Percentiles rank a stretch among this genome's conserved stretches.
These are phyloP conservation scores for Pitta sordida DNA, from an alignment of 2,113 vertebrate genomes.

Conservation along the genomic window DNA sequence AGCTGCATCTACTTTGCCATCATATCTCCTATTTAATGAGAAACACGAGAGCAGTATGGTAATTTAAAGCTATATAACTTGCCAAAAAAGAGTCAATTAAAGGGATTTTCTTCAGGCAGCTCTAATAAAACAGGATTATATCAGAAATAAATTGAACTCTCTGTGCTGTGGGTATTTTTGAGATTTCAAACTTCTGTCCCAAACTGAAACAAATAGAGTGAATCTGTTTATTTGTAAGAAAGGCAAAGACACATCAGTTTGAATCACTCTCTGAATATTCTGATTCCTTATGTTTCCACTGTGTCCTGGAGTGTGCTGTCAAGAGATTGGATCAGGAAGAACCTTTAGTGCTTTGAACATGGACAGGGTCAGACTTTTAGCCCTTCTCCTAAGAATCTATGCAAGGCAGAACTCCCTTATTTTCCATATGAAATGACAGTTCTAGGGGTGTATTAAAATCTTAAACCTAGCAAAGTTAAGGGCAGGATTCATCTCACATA, in stretches of 20 bases:
- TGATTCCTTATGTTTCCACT: not conserved
- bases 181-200: not conserved
- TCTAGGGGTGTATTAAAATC: not conserved
- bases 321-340: not conserved
- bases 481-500: not conserved
- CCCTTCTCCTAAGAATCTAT: not conserved
- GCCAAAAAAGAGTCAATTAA: slow-evolving; percentile 23
- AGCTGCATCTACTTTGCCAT: slow-evolving; percentile 31
- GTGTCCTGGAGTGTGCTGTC: not conserved
- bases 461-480: not conserved
- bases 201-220: not conserved
- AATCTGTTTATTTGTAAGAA: not conserved
- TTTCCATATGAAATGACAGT: not conserved
- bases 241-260: not conserved
- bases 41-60: not conserved
- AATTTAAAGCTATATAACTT: slow-evolving; percentile 22
- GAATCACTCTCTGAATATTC: not conserved
- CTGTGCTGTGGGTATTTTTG: not conserved
- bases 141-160: not conserved
- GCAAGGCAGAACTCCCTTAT: not conserved
- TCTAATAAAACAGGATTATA: not conserved
- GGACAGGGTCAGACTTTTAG: not conserved
- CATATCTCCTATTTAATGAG: slow-evolving; percentile 53
- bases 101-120: not conserved
- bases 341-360: not conserved